Evolutionary conservation across 2,113 vertebrate species (phyloP), one percentile per base, ranked within the genome.

Genomic region (Cyanoramphus novaezelandiae): DNA sequence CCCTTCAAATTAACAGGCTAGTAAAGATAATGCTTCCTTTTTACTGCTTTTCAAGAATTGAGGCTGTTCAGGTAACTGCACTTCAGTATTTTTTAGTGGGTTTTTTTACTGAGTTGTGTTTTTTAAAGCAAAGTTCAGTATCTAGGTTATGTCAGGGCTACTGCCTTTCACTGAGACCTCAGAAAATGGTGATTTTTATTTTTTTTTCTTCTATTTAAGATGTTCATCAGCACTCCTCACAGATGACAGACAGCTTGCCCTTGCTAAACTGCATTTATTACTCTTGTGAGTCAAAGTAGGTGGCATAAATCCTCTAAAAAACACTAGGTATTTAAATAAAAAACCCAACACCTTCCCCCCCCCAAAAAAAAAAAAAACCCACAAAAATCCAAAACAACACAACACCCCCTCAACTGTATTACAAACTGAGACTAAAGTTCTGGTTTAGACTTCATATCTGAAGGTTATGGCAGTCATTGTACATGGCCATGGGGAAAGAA

Each of bases 141-240:
- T 74, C 4, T 55, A 4, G 17, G 1, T 79, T 83, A 9, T 63
- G n/a, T 64, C 43, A 52, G 18, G 8, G 29, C 8, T 72, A 10
- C 27, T 68, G 17, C 2, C 23, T 74, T 88, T 74, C 10, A 41
- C 8, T 25, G 13, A 82, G 23, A 8, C 2, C 2, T 65, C 28
- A 80, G 64, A 46, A 83, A 69, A 46, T 25, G 1, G 8, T 11
- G 4, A 1, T 10, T 23, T 17, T 49, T 8, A 11, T 52, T 33
- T 60, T 46, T 11, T 25, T 39, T 18, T 47, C 20, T 47, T 47
- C 16, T 21, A 1, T 33, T 53, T 52, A 35, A 67, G 0, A 0
- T 55, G 5, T 63, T 71, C 21, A 52, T 17, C 5, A 33, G 4
- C 23, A 44, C 16, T 71, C 9, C 6, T 59, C 13, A 37, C 23